Evolutionary conservation across 2,888 invertebrate species (phyloP).

Genomic region (Hirtodrosophila confusa): DNA sequence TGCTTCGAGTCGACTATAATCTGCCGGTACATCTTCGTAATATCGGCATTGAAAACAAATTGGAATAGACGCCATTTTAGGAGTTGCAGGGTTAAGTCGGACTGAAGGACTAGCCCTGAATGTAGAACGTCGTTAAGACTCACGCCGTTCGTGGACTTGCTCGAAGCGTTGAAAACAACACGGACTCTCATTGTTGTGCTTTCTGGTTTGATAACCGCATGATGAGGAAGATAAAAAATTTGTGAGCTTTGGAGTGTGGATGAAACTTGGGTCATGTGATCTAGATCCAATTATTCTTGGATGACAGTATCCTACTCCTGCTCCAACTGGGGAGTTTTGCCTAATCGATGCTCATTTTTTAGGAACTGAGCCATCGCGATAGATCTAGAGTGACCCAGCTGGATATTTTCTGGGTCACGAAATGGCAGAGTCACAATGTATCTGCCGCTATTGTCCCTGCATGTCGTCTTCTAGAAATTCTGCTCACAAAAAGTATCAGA

Average conservation of each 20-base stretch:
- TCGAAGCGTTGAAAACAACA: conserved; percentile 4
- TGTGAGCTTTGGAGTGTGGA: too few species aligned
- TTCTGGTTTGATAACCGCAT: neutral
- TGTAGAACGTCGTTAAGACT: conserved; percentile 11
- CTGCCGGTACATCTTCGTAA: too few species aligned
- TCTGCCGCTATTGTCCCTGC: too few species aligned
- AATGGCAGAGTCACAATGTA: conserved; percentile 2
- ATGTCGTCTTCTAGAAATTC: neutral
- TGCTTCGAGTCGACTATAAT: too few species aligned
- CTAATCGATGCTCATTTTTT: neutral
- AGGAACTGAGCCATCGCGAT: too few species aligned
- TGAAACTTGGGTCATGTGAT: neutral
- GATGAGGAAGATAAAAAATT: too few species aligned
- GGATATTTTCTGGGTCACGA: neutral
- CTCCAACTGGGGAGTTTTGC: neutral
- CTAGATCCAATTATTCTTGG: conserved; percentile 4
- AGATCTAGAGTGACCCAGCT: too few species aligned
- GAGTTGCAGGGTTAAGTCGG: too few species aligned
- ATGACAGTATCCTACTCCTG: neutral
- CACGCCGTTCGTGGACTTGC: neutral
- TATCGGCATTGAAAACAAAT: too few species aligned
- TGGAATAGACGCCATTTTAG: too few species aligned
- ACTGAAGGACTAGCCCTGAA: conserved; percentile 1
- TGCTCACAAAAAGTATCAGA: conserved; percentile 6
- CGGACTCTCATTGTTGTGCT: conserved; percentile 4